Percentiles rank a stretch among this genome's conserved stretches.
phyloP scores from a whole-genome alignment of 2,888 invertebrate genomes.

The Argyresthia goedartella region DNA sequence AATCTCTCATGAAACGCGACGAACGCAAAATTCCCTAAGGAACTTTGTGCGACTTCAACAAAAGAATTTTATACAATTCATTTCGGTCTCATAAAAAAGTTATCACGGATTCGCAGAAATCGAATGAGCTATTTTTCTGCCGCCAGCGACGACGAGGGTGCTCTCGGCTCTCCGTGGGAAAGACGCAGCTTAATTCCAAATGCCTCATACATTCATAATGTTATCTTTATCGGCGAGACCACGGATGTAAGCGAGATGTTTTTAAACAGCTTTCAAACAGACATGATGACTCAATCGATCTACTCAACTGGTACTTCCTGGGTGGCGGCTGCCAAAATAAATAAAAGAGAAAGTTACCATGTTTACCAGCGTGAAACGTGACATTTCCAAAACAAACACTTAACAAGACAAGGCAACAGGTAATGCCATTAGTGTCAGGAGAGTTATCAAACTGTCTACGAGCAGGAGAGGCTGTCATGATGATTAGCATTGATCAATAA shows the following conservation, averaged over 20 bases:
- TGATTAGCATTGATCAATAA: conserved; percentile 53
- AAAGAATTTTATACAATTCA: conserved; percentile 63
- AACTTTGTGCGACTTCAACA: conserved; percentile 55
- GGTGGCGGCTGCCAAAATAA: neutral
- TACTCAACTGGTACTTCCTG: neutral
- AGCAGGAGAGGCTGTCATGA: conserved; percentile 41
- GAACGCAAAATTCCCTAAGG: conserved; percentile 49
- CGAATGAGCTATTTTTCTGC: conserved; percentile 55
- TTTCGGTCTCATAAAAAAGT: conserved; percentile 63
- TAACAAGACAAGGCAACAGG: neutral
- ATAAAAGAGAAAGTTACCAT: conserved; percentile 1
- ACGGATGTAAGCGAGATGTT: neutral
- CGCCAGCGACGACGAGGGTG: conserved; percentile 25
- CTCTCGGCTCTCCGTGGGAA: conserved; percentile 39
- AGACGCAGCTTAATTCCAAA: conserved; percentile 31
- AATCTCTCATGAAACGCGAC: conserved; percentile 42
- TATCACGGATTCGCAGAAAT: conserved; percentile 61
- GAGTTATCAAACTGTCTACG: neutral
- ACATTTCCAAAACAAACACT: neutral
- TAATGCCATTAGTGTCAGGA: neutral
- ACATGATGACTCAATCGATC: neutral
- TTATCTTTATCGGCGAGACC: conserved; percentile 16
- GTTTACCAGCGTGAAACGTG: neutral
- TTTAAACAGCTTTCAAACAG: conserved; percentile 1
- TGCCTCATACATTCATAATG: conserved; percentile 16